These are phyloP conservation scores for Pterostichus madidus DNA, from an alignment of 2,888 invertebrate species.

Conservation along the genomic window DNA sequence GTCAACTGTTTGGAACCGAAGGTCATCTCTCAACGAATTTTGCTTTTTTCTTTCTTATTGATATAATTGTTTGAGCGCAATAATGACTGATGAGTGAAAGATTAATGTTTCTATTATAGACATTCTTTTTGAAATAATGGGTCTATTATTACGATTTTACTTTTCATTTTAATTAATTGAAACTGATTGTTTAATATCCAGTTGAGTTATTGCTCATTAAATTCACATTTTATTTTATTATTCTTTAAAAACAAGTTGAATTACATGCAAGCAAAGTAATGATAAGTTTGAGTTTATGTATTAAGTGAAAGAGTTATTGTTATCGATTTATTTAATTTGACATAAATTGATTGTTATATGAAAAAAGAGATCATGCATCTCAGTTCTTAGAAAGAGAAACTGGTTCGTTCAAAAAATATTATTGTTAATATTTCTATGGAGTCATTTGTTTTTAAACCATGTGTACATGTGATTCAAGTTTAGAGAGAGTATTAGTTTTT, in stretches of 20 bases:
- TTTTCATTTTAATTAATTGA: constrained; percentile 1
- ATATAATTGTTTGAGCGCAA: not conserved
- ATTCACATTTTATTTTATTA: too few species aligned
- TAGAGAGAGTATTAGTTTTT: not conserved
- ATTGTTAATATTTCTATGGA: not conserved
- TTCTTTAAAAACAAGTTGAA: too few species aligned
- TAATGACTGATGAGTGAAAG: not conserved
- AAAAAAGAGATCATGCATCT: not conserved
- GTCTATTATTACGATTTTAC: not conserved
- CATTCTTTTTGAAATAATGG: constrained; percentile 1
- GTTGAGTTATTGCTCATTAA: not conserved
- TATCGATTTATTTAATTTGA: not conserved
- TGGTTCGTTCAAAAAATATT: not conserved
- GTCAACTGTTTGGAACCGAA: constrained; percentile 35
- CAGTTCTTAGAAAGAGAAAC: not conserved
- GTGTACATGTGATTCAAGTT: not conserved
- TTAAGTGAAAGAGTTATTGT: not conserved
- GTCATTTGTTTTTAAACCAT: too few species aligned
- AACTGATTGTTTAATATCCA: not conserved
- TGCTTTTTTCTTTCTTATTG: constrained; percentile 14
- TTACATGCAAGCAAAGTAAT: too few species aligned
- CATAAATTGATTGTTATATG: not conserved
- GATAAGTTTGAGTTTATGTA: too few species aligned
- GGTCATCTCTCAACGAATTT: constrained; percentile 12
- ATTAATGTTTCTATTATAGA: constrained; percentile 11